phyloP scores from a whole-genome alignment of 2,113 vertebrate species.

The Menura novaehollandiae region DNA sequence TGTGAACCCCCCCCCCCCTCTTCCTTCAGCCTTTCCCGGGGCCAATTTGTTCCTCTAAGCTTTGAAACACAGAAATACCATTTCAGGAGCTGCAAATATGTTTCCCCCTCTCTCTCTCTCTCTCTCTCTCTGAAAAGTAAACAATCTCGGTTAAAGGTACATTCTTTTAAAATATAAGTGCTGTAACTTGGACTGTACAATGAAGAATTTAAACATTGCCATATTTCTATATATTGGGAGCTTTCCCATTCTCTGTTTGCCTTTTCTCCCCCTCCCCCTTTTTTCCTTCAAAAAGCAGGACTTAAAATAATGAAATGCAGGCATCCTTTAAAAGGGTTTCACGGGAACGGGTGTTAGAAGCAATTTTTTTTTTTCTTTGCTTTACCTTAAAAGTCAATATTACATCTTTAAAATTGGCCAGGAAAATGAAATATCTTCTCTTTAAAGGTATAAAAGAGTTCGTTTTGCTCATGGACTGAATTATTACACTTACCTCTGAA shows the following conservation, averaged over 20 bases:
- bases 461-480: slow-evolving; percentile 63
- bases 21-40: background rate
- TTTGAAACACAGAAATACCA: slow-evolving; percentile 7
- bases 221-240: background rate
- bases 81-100: slow-evolving; percentile 7
- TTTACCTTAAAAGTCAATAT: slow-evolving; percentile 3
- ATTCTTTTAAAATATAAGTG: background rate
- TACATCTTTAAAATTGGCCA: slow-evolving; percentile 62
- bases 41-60: background rate
- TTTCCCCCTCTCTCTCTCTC: background rate
- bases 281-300: slow-evolving; percentile 6
- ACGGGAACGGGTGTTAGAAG: background rate
- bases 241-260: background rate
- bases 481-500: slow-evolving; percentile 73
- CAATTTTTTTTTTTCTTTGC: background rate
- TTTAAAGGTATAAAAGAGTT: slow-evolving; percentile 62
- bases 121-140: slow-evolving; percentile 7
- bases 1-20: background rate
- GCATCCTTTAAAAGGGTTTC: slow-evolving; percentile 24
- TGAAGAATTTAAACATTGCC: background rate
- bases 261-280: background rate
- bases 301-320: slow-evolving; percentile 59
- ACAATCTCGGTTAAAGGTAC: background rate
- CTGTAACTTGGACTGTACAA: background rate
- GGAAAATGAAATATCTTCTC: slow-evolving; percentile 59